A percentile compares a stretch with the other conserved stretches of the same genome.
phyloP scores from a whole-genome alignment of 1,140 invertebrate species.

The Mizuhopecten yessoensis region DNA sequence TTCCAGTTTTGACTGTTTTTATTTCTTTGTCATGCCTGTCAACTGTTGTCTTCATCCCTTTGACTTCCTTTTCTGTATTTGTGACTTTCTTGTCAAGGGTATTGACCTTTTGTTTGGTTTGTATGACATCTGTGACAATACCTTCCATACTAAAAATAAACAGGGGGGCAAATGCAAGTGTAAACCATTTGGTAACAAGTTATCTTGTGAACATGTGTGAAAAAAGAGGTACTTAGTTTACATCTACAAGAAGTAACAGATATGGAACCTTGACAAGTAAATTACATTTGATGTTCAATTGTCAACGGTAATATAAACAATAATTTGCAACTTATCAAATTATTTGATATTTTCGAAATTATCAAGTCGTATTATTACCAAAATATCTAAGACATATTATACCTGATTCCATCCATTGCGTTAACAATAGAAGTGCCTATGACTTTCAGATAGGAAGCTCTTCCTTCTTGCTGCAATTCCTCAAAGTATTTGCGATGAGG shows the following conservation, averaged over 20 bases:
- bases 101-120: constrained; percentile 60
- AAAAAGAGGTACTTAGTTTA: no score
- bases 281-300: no score
- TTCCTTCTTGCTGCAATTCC: not conserved
- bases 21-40: constrained; percentile 70
- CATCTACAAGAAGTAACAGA: no score
- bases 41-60: constrained; percentile 62
- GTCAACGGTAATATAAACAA: no score
- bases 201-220: no score
- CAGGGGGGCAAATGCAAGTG: no score
- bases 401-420: constrained; percentile 72
- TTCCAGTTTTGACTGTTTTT: constrained; percentile 63
- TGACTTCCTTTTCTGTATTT: constrained; percentile 64
- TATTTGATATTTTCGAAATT: no score
- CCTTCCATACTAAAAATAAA: constrained; percentile 67
- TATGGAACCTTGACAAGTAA: no score
- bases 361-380: no score
- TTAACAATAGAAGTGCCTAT: constrained; percentile 57
- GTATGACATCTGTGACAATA: constrained; percentile 64
- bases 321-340: no score
- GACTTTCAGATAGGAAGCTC: constrained; percentile 46
- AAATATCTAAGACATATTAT: no score
- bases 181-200: no score
- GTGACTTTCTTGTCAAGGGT: constrained; percentile 62
- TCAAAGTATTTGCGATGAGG: constrained; percentile 42